Conservation (phyloP, 23 tunicate genomes). For the Styela plicata region DNA sequence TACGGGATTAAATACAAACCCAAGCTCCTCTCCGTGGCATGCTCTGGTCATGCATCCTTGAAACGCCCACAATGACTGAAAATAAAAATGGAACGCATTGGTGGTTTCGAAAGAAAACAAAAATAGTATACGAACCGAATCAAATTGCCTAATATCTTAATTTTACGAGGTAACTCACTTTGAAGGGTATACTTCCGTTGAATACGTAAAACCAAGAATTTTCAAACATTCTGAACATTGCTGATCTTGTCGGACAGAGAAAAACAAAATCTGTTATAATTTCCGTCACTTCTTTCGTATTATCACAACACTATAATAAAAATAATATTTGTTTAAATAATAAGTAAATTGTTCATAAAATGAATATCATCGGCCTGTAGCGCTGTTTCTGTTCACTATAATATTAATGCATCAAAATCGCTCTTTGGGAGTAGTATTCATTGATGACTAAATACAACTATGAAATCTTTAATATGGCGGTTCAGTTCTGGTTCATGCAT, state of each 20-base stretch:
- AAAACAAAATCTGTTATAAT: slow-evolving; percentile 58
- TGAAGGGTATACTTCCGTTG: slow-evolving; percentile 58
- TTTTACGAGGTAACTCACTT: slow-evolving; percentile 14
- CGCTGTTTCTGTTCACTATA: no score
- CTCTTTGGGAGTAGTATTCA: no score
- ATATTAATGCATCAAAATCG: no score
- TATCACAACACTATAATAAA: slow-evolving; percentile 10
- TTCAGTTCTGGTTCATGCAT: no score
- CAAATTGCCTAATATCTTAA: background rate
- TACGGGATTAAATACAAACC: slow-evolving; percentile 42
- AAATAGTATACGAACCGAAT: background rate
- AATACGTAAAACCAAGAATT: slow-evolving; percentile 40
- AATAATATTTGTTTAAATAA: background rate
- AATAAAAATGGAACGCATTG: background rate
- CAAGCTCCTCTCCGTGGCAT: slow-evolving; percentile 61
- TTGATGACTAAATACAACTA: no score
- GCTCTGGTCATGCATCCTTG: slow-evolving; percentile 38
- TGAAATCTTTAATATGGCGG: no score
- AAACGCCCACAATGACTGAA: slow-evolving; percentile 35
- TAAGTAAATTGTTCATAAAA: no score
- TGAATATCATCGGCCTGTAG: no score
- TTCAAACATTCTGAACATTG: slow-evolving; percentile 24
- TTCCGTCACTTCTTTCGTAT: slow-evolving; percentile 12
- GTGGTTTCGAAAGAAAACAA: background rate
- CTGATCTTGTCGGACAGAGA: slow-evolving; percentile 57